Conservation (phyloP, 1,140 invertebrate species). For the Drosophila pandora region DNA sequence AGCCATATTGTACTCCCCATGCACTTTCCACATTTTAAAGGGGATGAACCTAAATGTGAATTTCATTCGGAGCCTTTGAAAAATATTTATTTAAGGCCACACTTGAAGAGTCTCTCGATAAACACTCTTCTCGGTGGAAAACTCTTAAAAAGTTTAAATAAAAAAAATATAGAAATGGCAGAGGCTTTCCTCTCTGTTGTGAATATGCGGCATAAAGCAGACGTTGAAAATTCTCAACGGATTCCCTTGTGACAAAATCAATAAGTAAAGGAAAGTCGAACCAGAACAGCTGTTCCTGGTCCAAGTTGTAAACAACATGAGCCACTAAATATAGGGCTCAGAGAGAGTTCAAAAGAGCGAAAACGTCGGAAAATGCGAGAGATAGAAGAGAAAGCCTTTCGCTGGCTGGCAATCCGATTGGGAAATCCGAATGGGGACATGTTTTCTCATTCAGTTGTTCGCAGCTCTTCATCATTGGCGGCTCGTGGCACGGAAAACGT, state of each 20-base stretch:
- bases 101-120: background rate
- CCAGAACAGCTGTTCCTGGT: conserved; percentile 59
- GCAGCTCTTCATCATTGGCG: conserved; percentile 77
- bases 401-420: conserved; percentile 20
- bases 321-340: conserved; percentile 49
- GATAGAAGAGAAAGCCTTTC: conserved; percentile 6
- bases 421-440: background rate
- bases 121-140: conserved; percentile 11
- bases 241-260: conserved; percentile 69
- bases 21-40: no score
- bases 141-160: conserved; percentile 14
- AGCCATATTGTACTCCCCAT: no score
- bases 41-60: conserved; percentile 6
- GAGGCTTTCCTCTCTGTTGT: conserved; percentile 58
- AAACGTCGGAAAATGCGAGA: conserved; percentile 2
- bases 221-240: conserved; percentile 22
- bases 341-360: conserved; percentile 4
- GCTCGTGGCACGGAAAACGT: conserved; percentile 47
- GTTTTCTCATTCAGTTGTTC: conserved; percentile 68
- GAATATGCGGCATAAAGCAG: conserved; percentile 63
- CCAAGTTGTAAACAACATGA: conserved; percentile 54
- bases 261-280: conserved; percentile 58
- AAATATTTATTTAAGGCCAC: conserved; percentile 10
- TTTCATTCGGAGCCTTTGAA: conserved; percentile 21
- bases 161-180: background rate